Base-by-base conservation (phyloP, 2,888 invertebrate genomes). In the Entomobrya proxima region DNA sequence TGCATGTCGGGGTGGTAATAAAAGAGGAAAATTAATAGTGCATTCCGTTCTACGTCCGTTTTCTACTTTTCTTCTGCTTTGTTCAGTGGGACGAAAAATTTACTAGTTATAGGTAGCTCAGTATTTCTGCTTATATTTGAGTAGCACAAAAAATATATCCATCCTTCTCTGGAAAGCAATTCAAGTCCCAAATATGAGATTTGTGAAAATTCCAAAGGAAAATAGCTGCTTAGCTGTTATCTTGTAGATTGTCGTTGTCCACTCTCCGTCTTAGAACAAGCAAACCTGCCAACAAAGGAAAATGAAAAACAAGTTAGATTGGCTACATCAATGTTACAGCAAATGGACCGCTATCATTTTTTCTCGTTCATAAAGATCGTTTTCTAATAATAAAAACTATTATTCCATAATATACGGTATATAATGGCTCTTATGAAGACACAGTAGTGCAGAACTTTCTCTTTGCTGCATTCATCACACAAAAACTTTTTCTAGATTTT, bases 1-100 rank as follows among this genome's bases (percentile, higher is more conserved):
- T 13, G 32, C n/a, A 32, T 32, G 30, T 61, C 32, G 3, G 32
- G n/a, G 3, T 15, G 32, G 58, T 61, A 61, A 61, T 61, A 61
- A 78, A 78, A 9, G 44, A 64, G 4, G 30, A 69, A 69, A 67
- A 80, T 80, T 79, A 79, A 69, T 80, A 80, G 69, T 80, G 52
- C n/a, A n/a, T n/a, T n/a, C n/a, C n/a, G n/a, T n/a, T n/a, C n/a
- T n/a, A n/a, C 80, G 47, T 80, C 24, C 64, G 47, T 18, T 30
- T 67, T 69, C 69, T 40, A 5, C 21, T 27, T 52, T 69, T 80
- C 69, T 24, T 21, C 13, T 69, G 24, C 35, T 24, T 24, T 24
- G 64, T 35, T 24, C 69, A 67, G 5, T 32, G 69, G 37, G 52
- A 64, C 35, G 52, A 67, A 69, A 52, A 27, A 32, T 6, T 15